Conservation (phyloP, 2,797 vertebrate genomes). For the Takifugu ocellatus region DNA sequence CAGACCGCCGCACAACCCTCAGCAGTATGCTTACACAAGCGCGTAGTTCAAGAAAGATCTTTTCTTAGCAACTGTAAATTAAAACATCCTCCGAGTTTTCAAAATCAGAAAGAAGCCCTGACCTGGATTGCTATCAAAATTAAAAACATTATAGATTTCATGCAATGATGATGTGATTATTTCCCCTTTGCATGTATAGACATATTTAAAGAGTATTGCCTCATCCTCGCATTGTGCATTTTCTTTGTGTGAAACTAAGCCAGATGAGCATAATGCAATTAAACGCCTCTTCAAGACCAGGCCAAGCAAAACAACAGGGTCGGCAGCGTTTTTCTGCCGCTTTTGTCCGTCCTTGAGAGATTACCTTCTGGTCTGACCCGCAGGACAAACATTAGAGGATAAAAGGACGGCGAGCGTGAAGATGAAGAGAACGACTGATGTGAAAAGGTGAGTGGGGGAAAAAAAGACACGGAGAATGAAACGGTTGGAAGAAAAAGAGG, state of each 20-base stretch:
- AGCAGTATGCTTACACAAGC: not conserved
- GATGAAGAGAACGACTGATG: constrained; percentile 19
- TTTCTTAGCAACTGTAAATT: too few relatives aligned
- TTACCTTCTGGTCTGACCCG: constrained; percentile 44
- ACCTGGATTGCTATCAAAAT: too few relatives aligned
- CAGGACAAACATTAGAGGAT: constrained; percentile 53
- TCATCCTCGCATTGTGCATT: too few relatives aligned
- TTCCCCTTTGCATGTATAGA: too few relatives aligned
- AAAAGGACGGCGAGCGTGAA: constrained; percentile 36
- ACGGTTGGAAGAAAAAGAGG: constrained; percentile 3
- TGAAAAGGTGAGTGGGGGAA: not conserved
- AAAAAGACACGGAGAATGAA: not conserved
- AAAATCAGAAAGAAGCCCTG: too few relatives aligned
- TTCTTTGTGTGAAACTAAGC: too few relatives aligned
- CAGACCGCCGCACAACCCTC: constrained; percentile 7
- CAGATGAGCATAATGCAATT: constrained; percentile 2
- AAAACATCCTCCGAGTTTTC: too few relatives aligned
- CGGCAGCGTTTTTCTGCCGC: constrained; percentile 34
- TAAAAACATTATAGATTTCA: too few relatives aligned
- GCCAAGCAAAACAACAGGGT: constrained; percentile 34
- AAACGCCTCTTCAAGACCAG: constrained; percentile 29
- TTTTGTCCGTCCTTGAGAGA: constrained; percentile 55
- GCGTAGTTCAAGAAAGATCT: too few relatives aligned
- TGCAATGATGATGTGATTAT: too few relatives aligned
- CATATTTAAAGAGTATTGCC: too few relatives aligned